These are phyloP conservation scores for Meriones psammophilus DNA, from an alignment of 2,797 vertebrate genomes.

Conservation along the genomic window DNA sequence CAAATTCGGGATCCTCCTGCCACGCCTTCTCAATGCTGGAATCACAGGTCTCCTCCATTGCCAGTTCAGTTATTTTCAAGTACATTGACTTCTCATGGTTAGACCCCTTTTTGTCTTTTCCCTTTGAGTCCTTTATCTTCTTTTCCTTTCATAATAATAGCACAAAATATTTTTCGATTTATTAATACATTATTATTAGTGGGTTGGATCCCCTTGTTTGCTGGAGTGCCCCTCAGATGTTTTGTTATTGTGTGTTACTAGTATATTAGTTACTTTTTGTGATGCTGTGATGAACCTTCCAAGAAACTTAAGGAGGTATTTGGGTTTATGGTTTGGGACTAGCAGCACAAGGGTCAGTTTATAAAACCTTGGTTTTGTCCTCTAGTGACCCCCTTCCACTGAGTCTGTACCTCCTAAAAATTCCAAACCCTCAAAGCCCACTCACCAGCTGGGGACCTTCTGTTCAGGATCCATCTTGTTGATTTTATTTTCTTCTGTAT, in stretches of 20 bases:
- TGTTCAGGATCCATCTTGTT: not conserved
- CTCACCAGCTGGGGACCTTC: not conserved
- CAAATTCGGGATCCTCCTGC: not conserved
- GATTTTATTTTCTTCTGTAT: not conserved
- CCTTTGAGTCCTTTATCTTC: not conserved
- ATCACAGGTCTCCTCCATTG: not conserved
- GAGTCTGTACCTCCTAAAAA: not conserved
- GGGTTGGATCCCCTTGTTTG: not conserved
- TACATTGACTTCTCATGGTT: not conserved
- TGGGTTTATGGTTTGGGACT: not conserved
- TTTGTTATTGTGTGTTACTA: not conserved
- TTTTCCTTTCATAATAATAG: not conserved
- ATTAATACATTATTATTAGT: conserved; percentile 29
- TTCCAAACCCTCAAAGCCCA: not conserved
- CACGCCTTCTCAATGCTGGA: not conserved
- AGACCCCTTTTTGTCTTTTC: not conserved
- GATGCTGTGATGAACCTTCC: not conserved
- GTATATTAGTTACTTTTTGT: not conserved
- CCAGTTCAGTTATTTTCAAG: conserved; percentile 1
- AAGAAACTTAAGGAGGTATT: not conserved
- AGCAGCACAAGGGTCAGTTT: not conserved
- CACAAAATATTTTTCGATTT: conserved; percentile 17
- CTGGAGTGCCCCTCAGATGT: not conserved
- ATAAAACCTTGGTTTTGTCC: not conserved
- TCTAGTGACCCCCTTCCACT: not conserved